Conservation (phyloP, 2,888 invertebrate genomes). For the Thereva unica region DNA sequence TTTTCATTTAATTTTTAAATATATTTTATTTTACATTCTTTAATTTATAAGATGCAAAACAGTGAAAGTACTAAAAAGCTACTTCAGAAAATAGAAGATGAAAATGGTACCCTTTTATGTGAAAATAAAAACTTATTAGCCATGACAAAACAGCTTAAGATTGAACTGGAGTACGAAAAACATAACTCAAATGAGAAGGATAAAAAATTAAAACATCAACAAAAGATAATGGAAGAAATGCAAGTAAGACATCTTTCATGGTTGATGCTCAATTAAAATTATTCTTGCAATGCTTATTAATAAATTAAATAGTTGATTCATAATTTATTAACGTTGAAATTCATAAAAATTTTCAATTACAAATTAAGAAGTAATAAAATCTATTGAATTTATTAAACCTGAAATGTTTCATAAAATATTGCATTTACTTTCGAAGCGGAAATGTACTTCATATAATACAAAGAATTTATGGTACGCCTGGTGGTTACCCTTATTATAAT, state of each 20-base stretch:
- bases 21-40: background rate
- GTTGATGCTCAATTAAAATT: background rate
- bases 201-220: constrained; percentile 47
- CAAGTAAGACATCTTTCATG: constrained; percentile 46
- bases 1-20: too few relatives aligned
- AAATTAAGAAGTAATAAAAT: too few relatives aligned
- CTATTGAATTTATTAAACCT: too few relatives aligned
- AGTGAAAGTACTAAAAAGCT: background rate
- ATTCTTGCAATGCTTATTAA: too few relatives aligned
- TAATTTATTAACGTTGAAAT: too few relatives aligned
- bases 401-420: too few relatives aligned
- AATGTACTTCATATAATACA: too few relatives aligned
- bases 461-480: too few relatives aligned
- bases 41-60: background rate
- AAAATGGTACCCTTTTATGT: constrained; percentile 1
- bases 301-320: too few relatives aligned
- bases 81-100: constrained; percentile 18
- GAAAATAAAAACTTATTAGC: constrained; percentile 26
- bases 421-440: too few relatives aligned
- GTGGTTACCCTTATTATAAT: too few relatives aligned
- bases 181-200: constrained; percentile 46
- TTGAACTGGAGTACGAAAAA: constrained; percentile 43
- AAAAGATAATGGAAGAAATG: constrained; percentile 48
- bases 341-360: too few relatives aligned
- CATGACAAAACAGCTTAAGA: constrained; percentile 30